Evolutionary conservation across 2,888 invertebrate genomes (phyloP).

Genomic region (Eupithecia exiguata): DNA sequence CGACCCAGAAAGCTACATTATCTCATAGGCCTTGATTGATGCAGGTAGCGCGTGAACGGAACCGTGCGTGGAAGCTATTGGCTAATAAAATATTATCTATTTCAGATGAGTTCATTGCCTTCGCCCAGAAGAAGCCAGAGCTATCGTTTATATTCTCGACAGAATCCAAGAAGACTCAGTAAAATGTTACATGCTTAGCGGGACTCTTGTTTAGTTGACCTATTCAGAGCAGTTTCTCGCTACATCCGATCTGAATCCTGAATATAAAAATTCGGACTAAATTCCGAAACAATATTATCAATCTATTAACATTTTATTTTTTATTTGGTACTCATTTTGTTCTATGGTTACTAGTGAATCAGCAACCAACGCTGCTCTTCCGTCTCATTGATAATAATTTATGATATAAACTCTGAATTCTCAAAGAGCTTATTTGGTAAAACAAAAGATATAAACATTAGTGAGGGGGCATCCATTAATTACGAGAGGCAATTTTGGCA

Average conservation of each 20-base stretch:
- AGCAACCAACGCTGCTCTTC: too few relatives aligned
- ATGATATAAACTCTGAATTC: too few relatives aligned
- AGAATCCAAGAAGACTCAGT: slow-evolving; percentile 71
- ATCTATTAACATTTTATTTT: neutral
- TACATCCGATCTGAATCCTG: neutral
- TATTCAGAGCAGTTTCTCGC: neutral
- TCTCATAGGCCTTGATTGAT: neutral
- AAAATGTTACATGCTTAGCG: slow-evolving; percentile 44
- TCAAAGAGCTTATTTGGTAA: too few relatives aligned
- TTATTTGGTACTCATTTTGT: too few relatives aligned
- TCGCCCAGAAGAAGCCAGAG: slow-evolving; percentile 84
- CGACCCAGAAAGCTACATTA: neutral
- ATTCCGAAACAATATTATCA: neutral
- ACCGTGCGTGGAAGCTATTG: neutral
- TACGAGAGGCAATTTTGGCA: too few relatives aligned
- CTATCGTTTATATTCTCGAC: slow-evolving; percentile 82
- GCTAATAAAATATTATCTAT: slow-evolving; percentile 11
- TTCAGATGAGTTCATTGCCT: slow-evolving; percentile 85
- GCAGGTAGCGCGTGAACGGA: neutral
- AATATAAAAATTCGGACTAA: neutral
- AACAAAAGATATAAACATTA: too few relatives aligned
- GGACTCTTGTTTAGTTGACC: neutral
- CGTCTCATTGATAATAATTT: too few relatives aligned
- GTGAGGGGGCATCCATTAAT: too few relatives aligned
- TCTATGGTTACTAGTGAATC: too few relatives aligned